Conservation (phyloP, 2,888 invertebrate species). For the Iphiclides podalirius region DNA sequence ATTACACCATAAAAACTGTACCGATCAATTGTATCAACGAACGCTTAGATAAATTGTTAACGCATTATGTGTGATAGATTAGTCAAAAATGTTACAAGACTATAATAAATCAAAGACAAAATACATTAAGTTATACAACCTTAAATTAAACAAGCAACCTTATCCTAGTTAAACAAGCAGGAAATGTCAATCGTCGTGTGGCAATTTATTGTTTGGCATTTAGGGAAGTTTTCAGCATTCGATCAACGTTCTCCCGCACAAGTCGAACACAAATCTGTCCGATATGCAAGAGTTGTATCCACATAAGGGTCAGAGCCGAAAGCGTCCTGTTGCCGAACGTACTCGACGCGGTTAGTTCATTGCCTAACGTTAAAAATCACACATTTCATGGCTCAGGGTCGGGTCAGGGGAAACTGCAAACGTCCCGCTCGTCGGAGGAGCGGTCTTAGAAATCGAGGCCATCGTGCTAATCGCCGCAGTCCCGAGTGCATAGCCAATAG, state of each 20-base stretch:
- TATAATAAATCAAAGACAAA: conserved; percentile 44
- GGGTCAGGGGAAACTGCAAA: conserved; percentile 41
- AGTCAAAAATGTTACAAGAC: conserved; percentile 45
- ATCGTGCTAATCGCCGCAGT: conserved; percentile 56
- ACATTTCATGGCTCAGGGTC: conserved; percentile 76
- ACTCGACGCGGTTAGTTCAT: not conserved
- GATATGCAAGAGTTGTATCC: too few relatives aligned
- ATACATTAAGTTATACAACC: conserved; percentile 50
- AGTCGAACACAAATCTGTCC: too few relatives aligned
- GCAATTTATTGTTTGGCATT: not conserved
- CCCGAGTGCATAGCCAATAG: conserved; percentile 30
- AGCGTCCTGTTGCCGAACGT: conserved; percentile 27
- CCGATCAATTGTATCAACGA: conserved; percentile 51
- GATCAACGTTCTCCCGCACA: not conserved
- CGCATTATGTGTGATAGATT: conserved; percentile 36
- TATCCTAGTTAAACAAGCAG: conserved; percentile 38
- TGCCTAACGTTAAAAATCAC: conserved; percentile 54
- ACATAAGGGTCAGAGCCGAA: not conserved
- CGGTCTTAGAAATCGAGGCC: conserved; percentile 74
- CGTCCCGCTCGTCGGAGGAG: conserved; percentile 43
- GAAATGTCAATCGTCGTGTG: conserved; percentile 4
- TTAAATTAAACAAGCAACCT: conserved; percentile 52
- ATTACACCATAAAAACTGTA: conserved; percentile 25
- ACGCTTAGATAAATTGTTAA: conserved; percentile 22
- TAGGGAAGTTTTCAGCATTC: not conserved